Base-by-base conservation (phyloP, 2,113 vertebrate genomes). In the Pandion haliaetus region DNA sequence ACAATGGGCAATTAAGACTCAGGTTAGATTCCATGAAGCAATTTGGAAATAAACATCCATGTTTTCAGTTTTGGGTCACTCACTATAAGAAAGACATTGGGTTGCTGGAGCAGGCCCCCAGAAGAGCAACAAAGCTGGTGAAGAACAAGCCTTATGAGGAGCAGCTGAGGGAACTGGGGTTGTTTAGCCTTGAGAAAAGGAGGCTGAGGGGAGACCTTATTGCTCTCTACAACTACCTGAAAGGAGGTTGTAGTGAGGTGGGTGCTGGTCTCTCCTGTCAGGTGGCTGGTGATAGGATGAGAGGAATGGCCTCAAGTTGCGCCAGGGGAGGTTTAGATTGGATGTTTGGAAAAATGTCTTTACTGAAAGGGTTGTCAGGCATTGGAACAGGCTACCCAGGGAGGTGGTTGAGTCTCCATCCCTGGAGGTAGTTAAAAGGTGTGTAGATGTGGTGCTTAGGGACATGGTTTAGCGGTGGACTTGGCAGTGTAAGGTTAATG, bases 101-200 rank as follows among this genome's bases (percentile, higher is more conserved):
- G 49, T 38, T 13, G 42, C 42, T 85, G 36, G 29, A 72, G 47
- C 12, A 9, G 5, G 6, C 14, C 81, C 42, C 54, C 4, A 72
- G 40, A 31, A 55, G n/a, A 7, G 34, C 19, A 55, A 15, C 0
- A 0, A 32, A 67, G 5, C 2, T 82, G 58, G 20, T 15, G 45
- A 59, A 65, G 58, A 15, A 66, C 13, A 47, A 32, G 26, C 14
- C 34, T 5, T 14, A 8, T 18, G 40, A 57, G 32, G 20, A 71
- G 28, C 1, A 1, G 23, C 32, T 80, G 49, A 69, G 14, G 25
- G 2, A 83, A 3, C 14, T 83, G 45, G 14, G 31, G 16, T 3
- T 67, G 32, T 50, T 79, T 4, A 87, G 32, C 7, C 59, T 40
- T 29, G 9, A 69, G 69, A 44, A 59, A 8, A 65, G n/a, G 4